Evolutionary conservation across 2,113 vertebrate genomes (phyloP).

Genomic region (Leiothrix lutea): DNA sequence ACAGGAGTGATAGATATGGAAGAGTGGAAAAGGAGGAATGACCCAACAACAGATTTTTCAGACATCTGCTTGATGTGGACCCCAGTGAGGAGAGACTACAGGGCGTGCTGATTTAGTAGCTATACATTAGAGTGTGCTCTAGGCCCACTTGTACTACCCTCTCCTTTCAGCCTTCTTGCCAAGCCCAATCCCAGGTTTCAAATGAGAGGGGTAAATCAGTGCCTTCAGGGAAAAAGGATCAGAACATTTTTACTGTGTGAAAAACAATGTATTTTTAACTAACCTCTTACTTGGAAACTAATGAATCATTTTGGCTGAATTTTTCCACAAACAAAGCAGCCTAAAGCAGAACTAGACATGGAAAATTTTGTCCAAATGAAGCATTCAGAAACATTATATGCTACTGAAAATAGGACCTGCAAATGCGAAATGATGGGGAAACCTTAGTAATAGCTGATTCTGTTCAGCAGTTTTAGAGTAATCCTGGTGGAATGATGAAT

Average conservation of each 20-base stretch:
- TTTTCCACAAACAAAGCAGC: conserved; percentile 38
- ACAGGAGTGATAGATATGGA: neutral
- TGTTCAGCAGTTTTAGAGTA: neutral
- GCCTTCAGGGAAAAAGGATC: neutral
- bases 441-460: neutral
- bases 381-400: neutral
- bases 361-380: neutral
- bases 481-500: neutral
- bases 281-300: neutral
- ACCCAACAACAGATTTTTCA: neutral
- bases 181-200: neutral
- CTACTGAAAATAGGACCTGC: neutral
- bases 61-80: neutral
- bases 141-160: neutral
- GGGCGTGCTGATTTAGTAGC: neutral
- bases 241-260: neutral
- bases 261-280: conserved; percentile 60
- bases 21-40: neutral
- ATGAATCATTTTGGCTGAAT: conserved; percentile 31
- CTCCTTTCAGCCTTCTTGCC: accelerated
- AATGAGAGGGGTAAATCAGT: neutral
- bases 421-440: neutral
- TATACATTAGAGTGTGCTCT: neutral
- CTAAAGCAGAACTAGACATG: neutral
- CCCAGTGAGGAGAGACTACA: neutral